Percentiles rank a stretch among this genome's conserved stretches.
phyloP scores from a whole-genome alignment of 2,113 vertebrate species.

The human (Homo sapiens) region DNA sequence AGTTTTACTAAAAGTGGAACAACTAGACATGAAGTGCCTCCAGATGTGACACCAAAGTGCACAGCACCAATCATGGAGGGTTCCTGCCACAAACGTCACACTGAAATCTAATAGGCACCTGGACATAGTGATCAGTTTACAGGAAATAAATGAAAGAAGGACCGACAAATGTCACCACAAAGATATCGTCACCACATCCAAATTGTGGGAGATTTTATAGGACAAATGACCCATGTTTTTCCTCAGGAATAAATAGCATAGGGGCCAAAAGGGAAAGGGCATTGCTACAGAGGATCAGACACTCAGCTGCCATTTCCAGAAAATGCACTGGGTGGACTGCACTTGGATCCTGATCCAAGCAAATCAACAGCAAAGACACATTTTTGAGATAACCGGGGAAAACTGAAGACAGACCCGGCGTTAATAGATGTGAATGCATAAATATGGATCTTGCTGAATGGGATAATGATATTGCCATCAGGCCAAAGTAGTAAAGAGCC shows the following conservation, averaged over 20 bases:
- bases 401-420: not conserved
- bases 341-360: no score
- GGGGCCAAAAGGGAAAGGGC: not conserved
- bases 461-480: not conserved
- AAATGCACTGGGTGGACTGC: no score
- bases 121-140: not conserved
- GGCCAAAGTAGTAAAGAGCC: not conserved
- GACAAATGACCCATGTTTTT: not conserved
- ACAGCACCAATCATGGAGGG: not conserved
- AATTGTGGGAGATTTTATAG: not conserved
- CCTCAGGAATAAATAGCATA: not conserved
- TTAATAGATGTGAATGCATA: not conserved
- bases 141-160: not conserved
- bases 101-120: not conserved
- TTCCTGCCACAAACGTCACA: not conserved
- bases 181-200: not conserved
- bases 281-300: not conserved
- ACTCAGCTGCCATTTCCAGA: not conserved
- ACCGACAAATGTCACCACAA: not conserved
- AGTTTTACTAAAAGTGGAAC: not conserved
- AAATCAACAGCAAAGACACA: not conserved
- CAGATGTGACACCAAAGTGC: not conserved
- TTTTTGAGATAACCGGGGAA: not conserved
- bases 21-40: not conserved
- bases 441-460: not conserved